Percentiles rank a stretch among this genome's conserved stretches.
Evolutionary conservation across 2,888 invertebrate species (phyloP).

Genomic region (Piscicola geometra): DNA sequence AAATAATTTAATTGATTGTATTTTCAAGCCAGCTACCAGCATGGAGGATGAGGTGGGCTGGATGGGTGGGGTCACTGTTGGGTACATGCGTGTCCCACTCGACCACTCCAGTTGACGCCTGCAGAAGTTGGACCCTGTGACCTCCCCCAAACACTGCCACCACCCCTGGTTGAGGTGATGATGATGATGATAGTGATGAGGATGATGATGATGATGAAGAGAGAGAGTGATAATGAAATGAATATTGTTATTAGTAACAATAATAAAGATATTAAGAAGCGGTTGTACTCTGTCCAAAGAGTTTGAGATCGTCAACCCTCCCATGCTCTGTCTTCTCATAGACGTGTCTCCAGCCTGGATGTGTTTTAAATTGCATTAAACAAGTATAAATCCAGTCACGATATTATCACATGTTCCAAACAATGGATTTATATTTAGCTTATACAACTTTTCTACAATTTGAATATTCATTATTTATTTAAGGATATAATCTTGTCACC

Average conservation of each 20-base stretch:
- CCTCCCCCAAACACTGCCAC: slow-evolving; percentile 48
- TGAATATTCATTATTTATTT: no score
- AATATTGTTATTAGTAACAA: neutral
- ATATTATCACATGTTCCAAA: no score
- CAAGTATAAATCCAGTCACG: neutral
- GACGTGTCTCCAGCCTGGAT: slow-evolving; percentile 52
- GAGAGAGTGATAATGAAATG: no score
- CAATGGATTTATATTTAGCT: no score
- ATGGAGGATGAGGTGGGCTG: slow-evolving; percentile 19
- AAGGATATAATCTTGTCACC: slow-evolving; percentile 43
- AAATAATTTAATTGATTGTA: no score
- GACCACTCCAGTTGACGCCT: slow-evolving; percentile 47
- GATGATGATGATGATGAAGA: neutral
- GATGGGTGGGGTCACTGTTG: neutral
- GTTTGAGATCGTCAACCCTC: slow-evolving; percentile 45
- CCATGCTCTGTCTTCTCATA: slow-evolving; percentile 49
- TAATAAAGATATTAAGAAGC: no score
- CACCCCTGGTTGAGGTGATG: slow-evolving; percentile 38
- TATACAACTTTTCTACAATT: no score
- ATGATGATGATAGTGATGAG: neutral
- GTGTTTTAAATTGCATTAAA: neutral
- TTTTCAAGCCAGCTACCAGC: neutral
- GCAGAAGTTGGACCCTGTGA: slow-evolving; percentile 47
- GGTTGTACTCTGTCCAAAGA: slow-evolving; percentile 32
- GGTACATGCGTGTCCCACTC: slow-evolving; percentile 48